Base-by-base conservation (phyloP, 2,797 vertebrate species). In the Buphagus erythrorhynchus region DNA sequence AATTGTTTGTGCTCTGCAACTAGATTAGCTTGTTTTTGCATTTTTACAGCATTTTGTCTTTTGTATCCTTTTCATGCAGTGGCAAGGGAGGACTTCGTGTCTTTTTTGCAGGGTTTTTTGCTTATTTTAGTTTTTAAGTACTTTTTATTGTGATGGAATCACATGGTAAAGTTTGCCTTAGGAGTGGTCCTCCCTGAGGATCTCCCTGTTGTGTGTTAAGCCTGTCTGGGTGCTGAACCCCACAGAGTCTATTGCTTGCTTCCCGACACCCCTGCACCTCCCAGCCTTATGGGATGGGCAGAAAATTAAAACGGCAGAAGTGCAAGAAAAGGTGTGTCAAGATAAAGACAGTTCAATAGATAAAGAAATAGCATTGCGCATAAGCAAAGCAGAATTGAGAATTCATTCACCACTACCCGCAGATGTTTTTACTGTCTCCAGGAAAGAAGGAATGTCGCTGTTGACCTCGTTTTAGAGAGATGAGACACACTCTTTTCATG, bases 281-380 rank as follows among this genome's bases (percentile, higher is more conserved):
- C 12, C 3, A 51, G 19, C 29, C 11, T 12, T 3, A 0, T 59
- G 49, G 31, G 14, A 18, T 65, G 49, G 52, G 13, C 10, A 43
- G 48, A 28, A 52, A 66, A 62, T 58, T 1, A 0, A n/a, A 63
- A 85, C 1, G 2, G 31, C 9, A 38, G 16, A 77, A 71, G 22
- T 40, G 24, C n/a, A 18, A 46, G 46, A 16, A 61, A 45, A 45
- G 29, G 2, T 46, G 4, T 25, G 16, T 76, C 29, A 33, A 52
- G 7, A 26, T 62, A 20, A 43, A 45, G 54, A 31, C 14, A 28
- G 2, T 59, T 66, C 26, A 51, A 9, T 11, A 58, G 13, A 15
- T 48, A 51, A 76, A 67, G 13, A 2, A 35, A n/a, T 63, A 69
- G 22, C 6, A 26, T 2, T 2, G 1, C 4, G 1, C 1, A 1